Base-by-base conservation (phyloP, 2,113 vertebrate species). In the Hippopotamus amphibius region DNA sequence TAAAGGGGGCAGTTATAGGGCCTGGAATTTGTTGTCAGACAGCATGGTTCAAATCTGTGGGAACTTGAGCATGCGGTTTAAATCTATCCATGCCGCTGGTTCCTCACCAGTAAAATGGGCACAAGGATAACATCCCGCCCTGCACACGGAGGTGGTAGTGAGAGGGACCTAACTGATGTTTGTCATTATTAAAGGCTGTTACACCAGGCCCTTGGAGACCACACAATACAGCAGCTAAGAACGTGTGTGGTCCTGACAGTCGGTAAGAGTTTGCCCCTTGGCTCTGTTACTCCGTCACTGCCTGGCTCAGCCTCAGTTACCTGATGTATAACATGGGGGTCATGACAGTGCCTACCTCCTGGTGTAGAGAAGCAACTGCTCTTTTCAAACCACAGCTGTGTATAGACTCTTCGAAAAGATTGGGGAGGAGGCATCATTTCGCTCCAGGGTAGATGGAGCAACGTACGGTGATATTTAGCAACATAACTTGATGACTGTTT, bases 181-280 rank as follows among this genome's bases (percentile, higher is more conserved):
- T 79, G 33, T 65, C 7, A 0, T 61, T 33, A 19, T 33, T 28
- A n/a, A 12, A 66, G 53, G 26, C 3, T 17, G 48, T 33, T 55
- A 6, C 6, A 37, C 6, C 71, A 33, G 87, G 77, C 50, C 30
- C 94, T 10, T 28, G 81, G 48, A 65, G 46, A 33, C 37, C 9
- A 7, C 1, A 7, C 2, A 0, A 3, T 17, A 0, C 0, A 37
- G 63, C 11, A 14, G 30, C 15, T 46, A 28, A 13, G 63, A 65
- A 19, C 22, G 71, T 1, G 4, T 33, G 4, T 24, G 22, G 65
- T 24, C 72, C 4, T 1, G 2, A 6, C 2, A 2, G 30, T 22
- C 43, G 50, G 66, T 82, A 30, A 13, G 22, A 41, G 6, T 53
- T 7, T 8, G 48, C 3, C 41, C 59, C 30, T 33, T 41, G 53